Evolutionary conservation across 2,888 invertebrate species (phyloP).

Genomic region (Campopleginae sp.): DNA sequence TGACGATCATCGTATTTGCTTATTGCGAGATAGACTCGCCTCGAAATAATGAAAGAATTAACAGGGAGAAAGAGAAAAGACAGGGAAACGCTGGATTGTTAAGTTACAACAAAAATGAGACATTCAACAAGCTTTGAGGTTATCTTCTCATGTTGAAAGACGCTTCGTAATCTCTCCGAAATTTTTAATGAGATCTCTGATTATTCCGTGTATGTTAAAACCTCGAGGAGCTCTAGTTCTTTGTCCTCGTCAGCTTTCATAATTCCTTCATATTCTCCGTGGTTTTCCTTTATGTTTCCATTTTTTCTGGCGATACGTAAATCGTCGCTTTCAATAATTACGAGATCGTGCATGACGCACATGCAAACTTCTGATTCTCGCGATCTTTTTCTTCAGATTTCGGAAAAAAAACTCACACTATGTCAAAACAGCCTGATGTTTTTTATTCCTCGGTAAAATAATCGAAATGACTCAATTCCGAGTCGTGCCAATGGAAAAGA

Average conservation of each 20-base stretch:
- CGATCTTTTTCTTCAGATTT: no score
- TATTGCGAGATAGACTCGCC: background rate
- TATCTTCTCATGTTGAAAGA: conserved; percentile 21
- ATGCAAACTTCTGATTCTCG: no score
- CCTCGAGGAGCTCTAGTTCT: background rate
- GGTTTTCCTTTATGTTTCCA: background rate
- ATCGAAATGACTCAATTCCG: background rate
- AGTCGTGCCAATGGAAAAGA: background rate
- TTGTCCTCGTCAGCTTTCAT: conserved; percentile 5
- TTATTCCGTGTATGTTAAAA: background rate
- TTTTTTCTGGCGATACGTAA: background rate
- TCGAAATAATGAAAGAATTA: conserved; percentile 1
- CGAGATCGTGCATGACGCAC: background rate
- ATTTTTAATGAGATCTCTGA: conserved; percentile 27
- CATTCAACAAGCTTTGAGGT: background rate
- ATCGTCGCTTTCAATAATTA: background rate
- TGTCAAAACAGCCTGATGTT: no score
- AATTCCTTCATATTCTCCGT: background rate
- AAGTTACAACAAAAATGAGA: background rate
- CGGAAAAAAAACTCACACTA: no score
- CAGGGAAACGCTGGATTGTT: conserved; percentile 1
- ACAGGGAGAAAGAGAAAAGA: background rate
- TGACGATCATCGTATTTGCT: conserved; percentile 19
- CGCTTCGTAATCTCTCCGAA: conserved; percentile 4
- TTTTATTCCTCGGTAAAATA: no score